Conservation (phyloP, 2,888 invertebrate species). For the Dermolepida albohirtum region DNA sequence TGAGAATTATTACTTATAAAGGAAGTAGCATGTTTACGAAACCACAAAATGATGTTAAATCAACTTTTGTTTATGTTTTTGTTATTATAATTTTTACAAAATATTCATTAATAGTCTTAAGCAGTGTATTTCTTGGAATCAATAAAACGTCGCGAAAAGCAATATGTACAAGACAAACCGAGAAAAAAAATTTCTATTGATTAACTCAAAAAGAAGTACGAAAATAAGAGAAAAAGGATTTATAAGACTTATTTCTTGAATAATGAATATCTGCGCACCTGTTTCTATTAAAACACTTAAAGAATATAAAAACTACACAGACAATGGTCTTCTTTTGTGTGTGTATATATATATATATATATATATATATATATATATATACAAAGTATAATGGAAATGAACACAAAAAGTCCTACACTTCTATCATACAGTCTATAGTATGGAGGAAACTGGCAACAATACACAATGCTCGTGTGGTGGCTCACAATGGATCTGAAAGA, state of each 20-base stretch:
- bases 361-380: slow-evolving; percentile 47
- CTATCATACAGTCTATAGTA: slow-evolving; percentile 50
- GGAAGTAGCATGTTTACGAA: too few species aligned
- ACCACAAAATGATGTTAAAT: too few species aligned
- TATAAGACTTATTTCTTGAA: slow-evolving; percentile 8
- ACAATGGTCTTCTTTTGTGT: slow-evolving; percentile 50
- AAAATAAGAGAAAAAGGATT: too few species aligned
- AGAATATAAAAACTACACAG: slow-evolving; percentile 54
- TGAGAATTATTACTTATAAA: too few species aligned
- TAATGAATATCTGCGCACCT: slow-evolving; percentile 21
- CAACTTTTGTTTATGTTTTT: too few species aligned
- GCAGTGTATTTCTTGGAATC: too few species aligned
- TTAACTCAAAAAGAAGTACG: too few species aligned
- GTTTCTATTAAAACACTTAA: slow-evolving; percentile 55
- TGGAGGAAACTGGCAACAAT: slow-evolving; percentile 59
- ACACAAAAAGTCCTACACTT: slow-evolving; percentile 58
- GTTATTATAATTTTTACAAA: too few species aligned
- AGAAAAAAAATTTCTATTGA: too few species aligned
- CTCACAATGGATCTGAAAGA: slow-evolving; percentile 59
- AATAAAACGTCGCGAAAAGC: too few species aligned
- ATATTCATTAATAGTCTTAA: too few species aligned
- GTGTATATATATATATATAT: slow-evolving; percentile 54
- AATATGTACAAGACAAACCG: too few species aligned
- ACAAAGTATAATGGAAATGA: slow-evolving; percentile 59
- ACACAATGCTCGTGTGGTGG: slow-evolving; percentile 58